phyloP scores from a whole-genome alignment of 2,888 invertebrate species.

The Erebia epiphron region DNA sequence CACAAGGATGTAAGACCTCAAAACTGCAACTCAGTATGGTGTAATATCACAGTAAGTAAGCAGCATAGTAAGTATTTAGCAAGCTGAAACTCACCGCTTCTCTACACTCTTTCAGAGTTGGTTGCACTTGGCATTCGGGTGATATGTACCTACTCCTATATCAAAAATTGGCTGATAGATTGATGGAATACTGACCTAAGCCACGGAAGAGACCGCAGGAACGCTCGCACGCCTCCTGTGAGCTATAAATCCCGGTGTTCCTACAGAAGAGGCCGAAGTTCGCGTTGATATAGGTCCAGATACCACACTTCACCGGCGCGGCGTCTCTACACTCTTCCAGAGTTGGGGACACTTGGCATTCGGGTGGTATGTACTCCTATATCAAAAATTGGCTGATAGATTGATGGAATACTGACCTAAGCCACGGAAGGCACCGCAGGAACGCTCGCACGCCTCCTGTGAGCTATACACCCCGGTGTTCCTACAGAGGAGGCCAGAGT shows the following conservation, averaged over 20 bases:
- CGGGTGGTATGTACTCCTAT: slow-evolving; percentile 47
- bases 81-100: slow-evolving; percentile 38
- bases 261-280: slow-evolving; percentile 82
- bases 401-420: slow-evolving; percentile 79
- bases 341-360: slow-evolving; percentile 49
- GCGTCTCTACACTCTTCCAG: slow-evolving; percentile 53
- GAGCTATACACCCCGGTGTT: slow-evolving; percentile 83
- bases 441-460: slow-evolving; percentile 88
- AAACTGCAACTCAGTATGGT: no score
- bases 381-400: neutral
- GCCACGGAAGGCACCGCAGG: slow-evolving; percentile 88
- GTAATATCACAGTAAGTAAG: no score
- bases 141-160: slow-evolving; percentile 48
- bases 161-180: neutral
- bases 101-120: slow-evolving; percentile 53
- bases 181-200: slow-evolving; percentile 79
- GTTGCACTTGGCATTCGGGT: neutral
- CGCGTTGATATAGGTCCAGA: slow-evolving; percentile 55
- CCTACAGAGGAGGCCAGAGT: slow-evolving; percentile 82
- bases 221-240: slow-evolving; percentile 89
- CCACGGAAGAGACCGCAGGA: slow-evolving; percentile 88
- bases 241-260: slow-evolving; percentile 82
- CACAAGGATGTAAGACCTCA: no score
- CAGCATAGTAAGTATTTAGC: no score
- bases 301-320: slow-evolving; percentile 62